Conservation (phyloP, 2,113 vertebrate genomes). For the Symphodus melops region DNA sequence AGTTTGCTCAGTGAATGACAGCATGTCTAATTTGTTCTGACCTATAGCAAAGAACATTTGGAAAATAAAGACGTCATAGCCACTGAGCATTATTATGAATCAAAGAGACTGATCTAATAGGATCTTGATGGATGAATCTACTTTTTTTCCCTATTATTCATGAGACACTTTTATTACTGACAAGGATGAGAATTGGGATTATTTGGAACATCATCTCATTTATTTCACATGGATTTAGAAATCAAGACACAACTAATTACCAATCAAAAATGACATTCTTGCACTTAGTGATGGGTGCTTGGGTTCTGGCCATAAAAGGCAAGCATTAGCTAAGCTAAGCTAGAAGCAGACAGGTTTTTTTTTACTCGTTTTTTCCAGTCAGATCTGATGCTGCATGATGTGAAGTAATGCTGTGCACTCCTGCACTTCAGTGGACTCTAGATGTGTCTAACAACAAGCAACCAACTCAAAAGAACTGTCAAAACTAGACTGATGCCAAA, state of each 20-base stretch:
- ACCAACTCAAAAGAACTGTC: background rate
- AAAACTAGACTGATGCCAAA: background rate
- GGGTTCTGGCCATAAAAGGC: background rate
- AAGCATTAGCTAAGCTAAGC: background rate
- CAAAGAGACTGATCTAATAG: constrained; percentile 39
- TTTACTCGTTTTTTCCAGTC: background rate
- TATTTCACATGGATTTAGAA: background rate
- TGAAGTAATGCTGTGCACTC: background rate
- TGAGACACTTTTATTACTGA: constrained; percentile 31
- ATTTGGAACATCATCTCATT: constrained; percentile 22
- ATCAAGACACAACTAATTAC: constrained; percentile 31
- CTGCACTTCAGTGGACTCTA: background rate
- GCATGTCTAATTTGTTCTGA: constrained; percentile 66
- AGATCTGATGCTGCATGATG: background rate
- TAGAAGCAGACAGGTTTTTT: background rate
- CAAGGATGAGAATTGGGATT: constrained; percentile 34
- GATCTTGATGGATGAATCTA: constrained; percentile 52
- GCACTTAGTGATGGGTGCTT: background rate
- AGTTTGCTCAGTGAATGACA: constrained; percentile 59
- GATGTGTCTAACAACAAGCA: background rate
- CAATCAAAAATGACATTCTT: constrained; percentile 2
- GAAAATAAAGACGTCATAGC: constrained; percentile 43
- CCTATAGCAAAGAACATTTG: constrained; percentile 53
- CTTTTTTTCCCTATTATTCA: constrained; percentile 48
- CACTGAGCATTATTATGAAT: constrained; percentile 47